A percentile compares a stretch with the other conserved stretches of the same genome.
These are phyloP conservation scores for Zonotrichia leucophrys DNA, from an alignment of 2,113 vertebrate species.

Conservation along the genomic window DNA sequence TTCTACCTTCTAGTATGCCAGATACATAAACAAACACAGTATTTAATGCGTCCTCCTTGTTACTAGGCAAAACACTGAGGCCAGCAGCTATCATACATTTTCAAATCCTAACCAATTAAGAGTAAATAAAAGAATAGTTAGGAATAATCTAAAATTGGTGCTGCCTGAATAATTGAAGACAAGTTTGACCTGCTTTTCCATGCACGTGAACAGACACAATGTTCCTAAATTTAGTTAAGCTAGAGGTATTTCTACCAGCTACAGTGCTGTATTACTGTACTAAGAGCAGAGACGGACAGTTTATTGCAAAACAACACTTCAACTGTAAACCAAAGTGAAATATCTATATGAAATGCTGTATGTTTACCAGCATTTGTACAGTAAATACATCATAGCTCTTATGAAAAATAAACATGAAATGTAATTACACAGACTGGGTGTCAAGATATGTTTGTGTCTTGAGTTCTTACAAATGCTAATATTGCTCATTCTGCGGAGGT, in stretches of 20 bases:
- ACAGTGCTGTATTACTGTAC: neutral
- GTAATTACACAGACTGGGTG: neutral
- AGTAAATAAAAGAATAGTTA: constrained; percentile 1
- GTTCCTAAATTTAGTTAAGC: neutral
- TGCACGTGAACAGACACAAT: neutral
- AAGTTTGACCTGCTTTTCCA: neutral
- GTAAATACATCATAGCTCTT: neutral
- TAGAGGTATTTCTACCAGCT: neutral
- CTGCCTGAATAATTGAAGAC: neutral
- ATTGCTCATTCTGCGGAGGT: neutral
- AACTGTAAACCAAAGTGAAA: neutral
- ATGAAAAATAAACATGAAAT: neutral
- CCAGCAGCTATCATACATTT: neutral
- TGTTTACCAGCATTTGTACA: neutral
- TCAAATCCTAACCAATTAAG: neutral
- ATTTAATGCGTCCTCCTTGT: neutral
- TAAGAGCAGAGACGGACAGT: neutral
- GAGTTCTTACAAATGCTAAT: neutral
- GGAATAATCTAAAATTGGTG: neutral
- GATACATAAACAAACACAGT: neutral
- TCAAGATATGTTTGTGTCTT: neutral
- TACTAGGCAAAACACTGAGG: neutral
- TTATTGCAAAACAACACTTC: neutral
- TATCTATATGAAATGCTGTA: neutral
- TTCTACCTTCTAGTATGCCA: neutral